Evolutionary conservation across 1,140 invertebrate genomes (phyloP).

Genomic region (Adelges cooleyi): DNA sequence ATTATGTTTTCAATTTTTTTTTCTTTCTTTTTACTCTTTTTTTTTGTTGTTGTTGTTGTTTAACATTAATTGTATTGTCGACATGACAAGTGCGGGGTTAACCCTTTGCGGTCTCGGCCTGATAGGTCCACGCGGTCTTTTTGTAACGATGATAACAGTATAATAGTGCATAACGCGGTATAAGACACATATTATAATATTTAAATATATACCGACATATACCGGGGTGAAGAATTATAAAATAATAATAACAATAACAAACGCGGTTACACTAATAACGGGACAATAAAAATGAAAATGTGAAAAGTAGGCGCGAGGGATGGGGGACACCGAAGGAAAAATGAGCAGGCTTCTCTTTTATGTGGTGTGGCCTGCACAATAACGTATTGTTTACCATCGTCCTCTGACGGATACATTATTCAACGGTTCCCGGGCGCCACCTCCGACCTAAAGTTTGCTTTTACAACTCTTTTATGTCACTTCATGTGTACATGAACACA

Average conservation of each 20-base stretch:
- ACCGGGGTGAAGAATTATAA: background rate
- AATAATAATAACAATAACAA: constrained; percentile 8
- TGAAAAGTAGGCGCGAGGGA: background rate
- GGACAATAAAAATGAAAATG: constrained; percentile 19
- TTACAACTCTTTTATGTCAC: constrained; percentile 14
- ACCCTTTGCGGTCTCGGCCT: constrained; percentile 1
- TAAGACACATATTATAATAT: background rate
- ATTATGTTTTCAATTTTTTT: no score
- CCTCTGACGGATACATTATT: constrained; percentile 24
- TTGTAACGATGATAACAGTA: background rate
- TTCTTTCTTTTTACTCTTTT: background rate
- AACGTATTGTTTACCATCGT: constrained; percentile 27
- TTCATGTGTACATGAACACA: background rate
- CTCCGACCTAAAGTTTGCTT: background rate
- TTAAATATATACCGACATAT: background rate
- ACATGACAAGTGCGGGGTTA: background rate
- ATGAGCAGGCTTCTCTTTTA: constrained; percentile 11
- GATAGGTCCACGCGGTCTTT: background rate
- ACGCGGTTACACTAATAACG: background rate
- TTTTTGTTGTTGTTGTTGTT: background rate
- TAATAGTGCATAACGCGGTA: background rate
- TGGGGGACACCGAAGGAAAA: background rate
- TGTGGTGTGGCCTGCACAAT: constrained; percentile 9
- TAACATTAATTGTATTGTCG: background rate
- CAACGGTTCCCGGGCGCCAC: constrained; percentile 5